Base-by-base conservation (phyloP, 2,797 vertebrate species). In the Salmo trutta region DNA sequence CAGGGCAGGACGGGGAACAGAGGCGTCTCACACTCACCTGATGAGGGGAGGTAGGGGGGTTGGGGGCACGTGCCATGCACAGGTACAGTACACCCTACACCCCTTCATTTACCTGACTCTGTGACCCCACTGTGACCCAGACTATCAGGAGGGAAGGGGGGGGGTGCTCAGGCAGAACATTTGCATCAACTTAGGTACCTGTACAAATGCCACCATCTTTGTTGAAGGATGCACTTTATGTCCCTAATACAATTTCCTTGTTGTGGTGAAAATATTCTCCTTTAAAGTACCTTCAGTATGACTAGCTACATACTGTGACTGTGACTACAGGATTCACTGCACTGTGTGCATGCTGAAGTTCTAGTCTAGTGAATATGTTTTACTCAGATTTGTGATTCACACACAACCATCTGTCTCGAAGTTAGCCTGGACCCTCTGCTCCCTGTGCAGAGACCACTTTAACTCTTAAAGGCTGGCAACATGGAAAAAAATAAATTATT, bases 401-500 rank as follows among this genome's bases (percentile, higher is more conserved):
- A 75, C 74, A 75, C 31, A 76, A 52, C 73, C 78, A 72, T 79
- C 67, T 75, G 78, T 36, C 59, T 65, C 53, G 24, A 36, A 51
- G 27, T 51, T 15, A 47, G 66, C 52, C 36, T 54, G 72, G 27
- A 12, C 80, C 27, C 75, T 36, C 66, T 19, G 41, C 51, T 54
- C 65, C n/a, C 31, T 72, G 36, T 52, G 74, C 51, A 16, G 47
- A 33, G 36, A 75, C 7, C 31, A 36, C 27, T 53, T 27, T 5
- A 47, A 51, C 73, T 81, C 53, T 36, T 70, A 53, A 27, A 84
- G 71, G 51, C 71, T 75, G 7, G 76, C 77, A 8, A 73, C 33
- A 62, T 31, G 21, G 52, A 64, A 79, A 82, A 82, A 82, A 36
- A 67, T 56, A 78, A 75, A 75, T 75, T 51, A 75, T 66, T 62